Base-by-base conservation (phyloP, 2,113 vertebrate species). In the Sigmodon hispidus region DNA sequence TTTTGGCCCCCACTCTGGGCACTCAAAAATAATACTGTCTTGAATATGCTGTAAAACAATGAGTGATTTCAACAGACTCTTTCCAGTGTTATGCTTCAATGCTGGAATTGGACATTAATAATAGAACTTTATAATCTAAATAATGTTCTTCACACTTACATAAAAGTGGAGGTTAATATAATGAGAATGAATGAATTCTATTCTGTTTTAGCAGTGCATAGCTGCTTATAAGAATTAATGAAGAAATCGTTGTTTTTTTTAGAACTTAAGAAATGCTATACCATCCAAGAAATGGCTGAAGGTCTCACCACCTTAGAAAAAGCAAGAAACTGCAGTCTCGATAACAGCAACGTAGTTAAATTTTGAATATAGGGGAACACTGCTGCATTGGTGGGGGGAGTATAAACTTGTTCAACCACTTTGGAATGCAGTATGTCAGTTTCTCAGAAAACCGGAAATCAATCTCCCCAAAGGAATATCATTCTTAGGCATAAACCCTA, bases 101-200 rank as follows among this genome's bases (percentile, higher is more conserved):
- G 34, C 11, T 34, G 31, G 11, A 11, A 67, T 4, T 34, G 31
- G 11, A 11, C 29, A 67, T 34, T 34, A 67, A 67, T 11, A 34
- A 67, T 34, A 31, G 63, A 40, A 40, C 7, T 21, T 19, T 79
- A 91, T 52, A 5, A 69, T 3, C 90, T 67, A 84, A 90, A 48
- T 83, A 13, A 50, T 73, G 1, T 75, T 13, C 24, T 31, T 10
- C 59, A 87, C 26, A 11, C 3, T 79, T 43, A 70, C 31, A 67
- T 34, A 77, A 52, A 77, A 61, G 6, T 50, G 65, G 17, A 77
- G 1, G 72, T 87, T 50, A 84, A 36, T 10, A 87, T 0, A 22
- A 57, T 36, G 50, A 55, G 34, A 0, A 1, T 10, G 34, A 0
- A 1, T 10, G 72, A 29, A 34, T 43, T 57, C 15, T 50, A 36